Conservation (phyloP, 2,888 invertebrate species). For the Sisyra nigra region DNA sequence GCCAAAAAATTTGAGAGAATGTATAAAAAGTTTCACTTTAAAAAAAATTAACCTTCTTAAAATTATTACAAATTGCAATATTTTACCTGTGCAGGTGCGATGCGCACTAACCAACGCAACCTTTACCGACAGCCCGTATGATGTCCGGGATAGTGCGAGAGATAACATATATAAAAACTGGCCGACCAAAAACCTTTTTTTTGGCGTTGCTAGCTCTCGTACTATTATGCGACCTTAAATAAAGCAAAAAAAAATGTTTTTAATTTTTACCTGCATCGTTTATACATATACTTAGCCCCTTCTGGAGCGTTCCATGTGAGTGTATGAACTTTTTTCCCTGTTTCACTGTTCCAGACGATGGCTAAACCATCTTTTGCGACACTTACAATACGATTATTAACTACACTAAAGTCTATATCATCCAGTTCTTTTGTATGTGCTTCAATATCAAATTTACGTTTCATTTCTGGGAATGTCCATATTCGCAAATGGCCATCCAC, state of each 20-base stretch:
- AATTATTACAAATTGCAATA: no score
- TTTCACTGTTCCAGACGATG: constrained; percentile 58
- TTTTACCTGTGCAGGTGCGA: no score
- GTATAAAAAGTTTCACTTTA: no score
- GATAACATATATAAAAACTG: no score
- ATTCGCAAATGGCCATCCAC: constrained; percentile 74
- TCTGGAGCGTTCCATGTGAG: constrained; percentile 62
- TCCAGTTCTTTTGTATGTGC: constrained; percentile 87
- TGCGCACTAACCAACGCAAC: no score
- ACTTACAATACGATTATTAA: constrained; percentile 51
- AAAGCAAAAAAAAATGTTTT: constrained; percentile 11
- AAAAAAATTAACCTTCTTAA: no score
- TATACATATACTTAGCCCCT: constrained; percentile 65
- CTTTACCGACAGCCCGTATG: no score
- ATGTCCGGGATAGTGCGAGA: no score
- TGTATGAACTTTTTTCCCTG: constrained; percentile 47
- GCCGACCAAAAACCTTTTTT: no score
- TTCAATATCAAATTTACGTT: constrained; percentile 47
- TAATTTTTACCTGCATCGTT: constrained; percentile 63
- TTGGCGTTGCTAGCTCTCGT: no score
- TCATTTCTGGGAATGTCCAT: constrained; percentile 78
- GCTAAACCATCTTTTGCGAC: constrained; percentile 79
- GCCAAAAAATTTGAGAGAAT: no score
- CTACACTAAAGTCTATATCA: constrained; percentile 80
- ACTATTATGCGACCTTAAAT: background rate